Percentiles rank a stretch among this genome's conserved stretches.
Evolutionary conservation across 53 echinoderm and acorn worm species (phyloP).

Genomic region (Pentamera pediparva): DNA sequence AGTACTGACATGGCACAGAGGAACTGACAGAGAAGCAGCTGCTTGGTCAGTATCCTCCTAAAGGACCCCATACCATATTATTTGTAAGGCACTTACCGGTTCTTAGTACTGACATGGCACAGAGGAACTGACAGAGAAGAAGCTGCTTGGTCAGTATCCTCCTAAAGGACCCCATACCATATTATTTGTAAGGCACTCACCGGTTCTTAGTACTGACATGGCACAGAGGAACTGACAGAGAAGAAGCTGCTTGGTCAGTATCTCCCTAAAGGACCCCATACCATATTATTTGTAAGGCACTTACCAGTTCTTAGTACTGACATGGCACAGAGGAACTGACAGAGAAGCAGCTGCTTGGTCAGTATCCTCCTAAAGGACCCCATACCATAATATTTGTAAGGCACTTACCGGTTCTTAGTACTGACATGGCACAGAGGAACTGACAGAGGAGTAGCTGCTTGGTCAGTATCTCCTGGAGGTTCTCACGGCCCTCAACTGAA

Average conservation of each 20-base stretch:
- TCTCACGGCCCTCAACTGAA: slow-evolving; percentile 92
- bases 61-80: too few species aligned
- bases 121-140: slow-evolving; percentile 82
- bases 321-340: slow-evolving; percentile 83
- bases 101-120: slow-evolving; percentile 70
- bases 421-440: slow-evolving; percentile 73
- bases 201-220: slow-evolving; percentile 70
- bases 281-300: too few species aligned
- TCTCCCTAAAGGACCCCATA: too few species aligned
- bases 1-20: too few species aligned
- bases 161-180: too few species aligned
- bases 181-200: too few species aligned
- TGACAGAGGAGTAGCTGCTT: slow-evolving; percentile 92
- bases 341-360: slow-evolving; percentile 82
- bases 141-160: slow-evolving; percentile 90
- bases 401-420: slow-evolving; percentile 77
- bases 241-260: slow-evolving; percentile 81
- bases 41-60: too few species aligned
- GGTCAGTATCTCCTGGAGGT: slow-evolving; percentile 87
- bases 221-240: slow-evolving; percentile 91
- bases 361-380: too few species aligned
- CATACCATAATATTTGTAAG: too few species aligned
- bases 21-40: too few species aligned
- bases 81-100: too few species aligned
- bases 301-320: slow-evolving; percentile 77